phyloP scores from a whole-genome alignment of 1,140 invertebrate genomes.

The Telenomus remus region DNA sequence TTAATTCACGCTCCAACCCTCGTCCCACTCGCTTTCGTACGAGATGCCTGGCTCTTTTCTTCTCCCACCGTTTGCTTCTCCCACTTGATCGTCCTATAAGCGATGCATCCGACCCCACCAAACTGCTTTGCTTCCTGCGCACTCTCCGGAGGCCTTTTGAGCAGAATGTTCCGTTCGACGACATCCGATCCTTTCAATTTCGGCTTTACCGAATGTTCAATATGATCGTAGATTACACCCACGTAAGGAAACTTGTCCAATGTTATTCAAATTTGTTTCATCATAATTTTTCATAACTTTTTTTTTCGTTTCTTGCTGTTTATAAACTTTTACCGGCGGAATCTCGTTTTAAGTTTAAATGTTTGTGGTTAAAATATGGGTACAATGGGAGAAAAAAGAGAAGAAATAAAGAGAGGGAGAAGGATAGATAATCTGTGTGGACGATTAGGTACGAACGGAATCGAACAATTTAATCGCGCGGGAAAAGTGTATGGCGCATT shows the following conservation, averaged over 20 bases:
- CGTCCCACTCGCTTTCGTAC: slow-evolving; percentile 47
- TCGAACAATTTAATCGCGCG: slow-evolving; percentile 39
- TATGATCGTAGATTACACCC: slow-evolving; percentile 5
- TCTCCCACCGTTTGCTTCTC: slow-evolving; percentile 41
- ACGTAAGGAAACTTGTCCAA: no score
- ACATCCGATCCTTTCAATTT: slow-evolving; percentile 24
- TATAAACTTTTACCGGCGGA: no score
- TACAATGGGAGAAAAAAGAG: no score
- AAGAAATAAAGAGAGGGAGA: no score
- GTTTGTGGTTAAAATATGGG: no score
- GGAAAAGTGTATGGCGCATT: slow-evolving; percentile 17
- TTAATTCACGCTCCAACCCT: slow-evolving; percentile 70
- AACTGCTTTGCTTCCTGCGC: slow-evolving; percentile 29
- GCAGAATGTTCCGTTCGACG: slow-evolving; percentile 24
- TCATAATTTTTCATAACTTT: no score
- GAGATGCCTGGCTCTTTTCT: slow-evolving; percentile 47
- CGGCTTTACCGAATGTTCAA: slow-evolving; percentile 8
- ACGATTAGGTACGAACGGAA: slow-evolving; percentile 6
- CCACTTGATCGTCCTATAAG: slow-evolving; percentile 43
- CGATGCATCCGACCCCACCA: slow-evolving; percentile 39
- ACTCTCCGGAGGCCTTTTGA: slow-evolving; percentile 39
- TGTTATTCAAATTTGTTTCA: no score
- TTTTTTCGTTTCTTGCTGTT: no score
- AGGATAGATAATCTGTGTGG: neutral
- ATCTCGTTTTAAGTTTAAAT: no score